A percentile compares a stretch with the other conserved stretches of the same genome.
These are phyloP conservation scores for Centroberyx gerrardi DNA, from an alignment of 2,797 vertebrate genomes.

Conservation along the genomic window DNA sequence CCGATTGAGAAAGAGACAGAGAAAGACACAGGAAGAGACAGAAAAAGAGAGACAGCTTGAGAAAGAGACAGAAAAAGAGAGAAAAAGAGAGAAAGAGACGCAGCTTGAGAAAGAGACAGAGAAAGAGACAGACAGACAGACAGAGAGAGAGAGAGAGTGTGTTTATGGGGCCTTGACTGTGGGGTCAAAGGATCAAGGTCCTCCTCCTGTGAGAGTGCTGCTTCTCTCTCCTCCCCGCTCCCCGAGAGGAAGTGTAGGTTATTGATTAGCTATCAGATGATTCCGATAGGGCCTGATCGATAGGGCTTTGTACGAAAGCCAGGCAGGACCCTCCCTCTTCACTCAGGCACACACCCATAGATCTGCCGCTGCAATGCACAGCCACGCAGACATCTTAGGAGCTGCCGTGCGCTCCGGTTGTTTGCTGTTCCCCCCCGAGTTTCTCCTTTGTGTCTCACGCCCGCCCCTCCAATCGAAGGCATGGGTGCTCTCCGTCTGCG, in stretches of 20 bases:
- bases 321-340: slow-evolving; percentile 74
- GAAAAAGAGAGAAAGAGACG: slow-evolving; percentile 24
- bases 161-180: slow-evolving; percentile 8
- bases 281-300: slow-evolving; percentile 86
- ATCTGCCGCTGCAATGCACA: slow-evolving; percentile 61
- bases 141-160: slow-evolving; percentile 9
- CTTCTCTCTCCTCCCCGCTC: slow-evolving; percentile 61
- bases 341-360: slow-evolving; percentile 59
- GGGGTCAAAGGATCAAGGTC: slow-evolving; percentile 83
- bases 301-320: slow-evolving; percentile 84
- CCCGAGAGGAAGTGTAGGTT: slow-evolving; percentile 85
- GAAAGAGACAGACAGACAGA: neutral
- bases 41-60: neutral
- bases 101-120: slow-evolving; percentile 28
- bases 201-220: slow-evolving; percentile 71
- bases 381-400: slow-evolving; percentile 29
- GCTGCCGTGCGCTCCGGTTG: slow-evolving; percentile 8
- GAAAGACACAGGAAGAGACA: neutral
- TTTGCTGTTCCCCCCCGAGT: slow-evolving; percentile 50
- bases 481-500: slow-evolving; percentile 2
- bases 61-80: slow-evolving; percentile 34
- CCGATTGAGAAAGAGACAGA: slow-evolving; percentile 24
- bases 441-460: slow-evolving; percentile 55
- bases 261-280: slow-evolving; percentile 90
- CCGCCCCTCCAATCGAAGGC: slow-evolving; percentile 45